Evolutionary conservation across 2,888 invertebrate genomes (phyloP).

Genomic region (Epistrophella euchroma): DNA sequence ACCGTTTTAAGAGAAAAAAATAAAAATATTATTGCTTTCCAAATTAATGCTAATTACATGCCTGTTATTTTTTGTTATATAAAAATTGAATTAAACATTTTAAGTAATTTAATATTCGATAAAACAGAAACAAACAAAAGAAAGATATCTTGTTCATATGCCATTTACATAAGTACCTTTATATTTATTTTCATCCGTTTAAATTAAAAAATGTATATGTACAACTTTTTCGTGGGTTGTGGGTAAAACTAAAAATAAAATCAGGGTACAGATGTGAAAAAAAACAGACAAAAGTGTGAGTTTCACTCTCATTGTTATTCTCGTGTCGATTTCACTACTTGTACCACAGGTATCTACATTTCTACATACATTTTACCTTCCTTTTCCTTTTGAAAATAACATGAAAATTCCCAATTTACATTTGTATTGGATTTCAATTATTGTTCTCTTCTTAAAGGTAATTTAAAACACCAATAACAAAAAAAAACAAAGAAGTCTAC

Average conservation of each 20-base stretch:
- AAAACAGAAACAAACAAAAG: no score
- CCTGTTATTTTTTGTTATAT: no score
- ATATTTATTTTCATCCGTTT: no score
- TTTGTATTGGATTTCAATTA: constrained; percentile 25
- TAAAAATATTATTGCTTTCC: no score
- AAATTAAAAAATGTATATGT: no score
- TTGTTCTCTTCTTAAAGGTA: constrained; percentile 1
- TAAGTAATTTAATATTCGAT: no score
- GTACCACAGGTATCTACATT: background rate
- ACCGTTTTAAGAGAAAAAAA: no score
- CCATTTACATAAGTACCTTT: no score
- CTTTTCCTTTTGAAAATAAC: background rate
- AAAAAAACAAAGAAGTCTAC: background rate
- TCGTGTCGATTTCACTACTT: constrained; percentile 5
- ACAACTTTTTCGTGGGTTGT: no score
- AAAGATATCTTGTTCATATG: no score
- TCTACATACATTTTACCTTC: background rate
- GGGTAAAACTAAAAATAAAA: background rate
- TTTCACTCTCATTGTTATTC: background rate
- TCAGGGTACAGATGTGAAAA: background rate
- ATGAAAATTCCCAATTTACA: constrained; percentile 5
- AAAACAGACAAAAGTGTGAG: background rate
- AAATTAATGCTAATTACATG: no score
- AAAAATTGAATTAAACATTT: no score
- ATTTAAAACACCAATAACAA: constrained; percentile 7